Evolutionary conservation across 2,113 vertebrate genomes (phyloP).

Genomic region (Zosterops lateralis): DNA sequence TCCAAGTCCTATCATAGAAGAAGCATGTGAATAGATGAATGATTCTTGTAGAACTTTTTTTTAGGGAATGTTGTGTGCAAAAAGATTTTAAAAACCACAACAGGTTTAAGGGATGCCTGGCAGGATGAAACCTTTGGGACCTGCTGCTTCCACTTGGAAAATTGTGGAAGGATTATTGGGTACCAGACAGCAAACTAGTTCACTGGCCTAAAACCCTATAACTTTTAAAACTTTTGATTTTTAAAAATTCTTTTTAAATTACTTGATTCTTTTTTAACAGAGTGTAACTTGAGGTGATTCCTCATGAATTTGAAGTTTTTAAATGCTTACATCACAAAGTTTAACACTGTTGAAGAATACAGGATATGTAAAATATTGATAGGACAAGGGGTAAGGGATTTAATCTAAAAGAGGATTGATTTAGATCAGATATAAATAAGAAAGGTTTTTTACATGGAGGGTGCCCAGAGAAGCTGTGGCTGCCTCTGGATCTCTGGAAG

Average conservation of each 20-base stretch:
- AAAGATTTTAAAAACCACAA: neutral
- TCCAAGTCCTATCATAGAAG: neutral
- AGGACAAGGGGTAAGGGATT: neutral
- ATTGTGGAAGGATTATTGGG: neutral
- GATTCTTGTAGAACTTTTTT: neutral
- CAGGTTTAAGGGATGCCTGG: neutral
- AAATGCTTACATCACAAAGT: neutral
- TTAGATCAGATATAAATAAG: neutral
- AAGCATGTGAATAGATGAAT: neutral
- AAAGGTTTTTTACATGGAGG: neutral
- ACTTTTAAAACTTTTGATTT: neutral
- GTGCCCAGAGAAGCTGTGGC: neutral
- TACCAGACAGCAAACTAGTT: neutral
- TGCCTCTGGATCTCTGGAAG: neutral
- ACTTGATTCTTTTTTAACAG: neutral
- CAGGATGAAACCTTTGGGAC: neutral
- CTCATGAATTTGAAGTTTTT: neutral
- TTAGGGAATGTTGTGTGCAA: neutral
- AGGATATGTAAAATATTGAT: neutral
- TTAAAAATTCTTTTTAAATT: neutral
- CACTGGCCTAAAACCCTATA: neutral
- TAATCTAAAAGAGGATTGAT: neutral
- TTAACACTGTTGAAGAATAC: neutral
- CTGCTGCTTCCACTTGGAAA: neutral
- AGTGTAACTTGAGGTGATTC: neutral